Evolutionary conservation across 2,797 vertebrate genomes (phyloP).

Genomic region (Lepilemur septentrionalis): DNA sequence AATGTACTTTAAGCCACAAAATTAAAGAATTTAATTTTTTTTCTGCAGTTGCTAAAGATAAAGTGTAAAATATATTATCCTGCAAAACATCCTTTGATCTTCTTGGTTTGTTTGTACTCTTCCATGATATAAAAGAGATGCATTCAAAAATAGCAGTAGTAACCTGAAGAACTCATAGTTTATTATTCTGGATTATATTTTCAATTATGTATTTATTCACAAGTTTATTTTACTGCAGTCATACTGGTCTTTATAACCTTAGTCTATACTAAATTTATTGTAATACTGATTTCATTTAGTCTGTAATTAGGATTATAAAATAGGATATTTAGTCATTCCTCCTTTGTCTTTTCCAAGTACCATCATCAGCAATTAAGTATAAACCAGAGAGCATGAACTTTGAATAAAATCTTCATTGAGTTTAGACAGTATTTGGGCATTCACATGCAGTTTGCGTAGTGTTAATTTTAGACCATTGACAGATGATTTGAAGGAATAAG

Average conservation of each 20-base stretch:
- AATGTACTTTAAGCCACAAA: not conserved
- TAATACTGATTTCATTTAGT: slow-evolving; percentile 36
- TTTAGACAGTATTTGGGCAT: not conserved
- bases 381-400: slow-evolving; percentile 25
- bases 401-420: slow-evolving; percentile 4
- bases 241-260: slow-evolving; percentile 32
- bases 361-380: not conserved
- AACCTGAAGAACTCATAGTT: slow-evolving; percentile 15
- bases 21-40: not conserved
- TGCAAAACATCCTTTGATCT: not conserved
- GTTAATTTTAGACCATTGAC: slow-evolving; percentile 1
- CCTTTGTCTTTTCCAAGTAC: slow-evolving; percentile 23
- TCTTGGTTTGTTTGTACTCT: not conserved
- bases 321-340: slow-evolving; percentile 25
- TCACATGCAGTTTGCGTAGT: slow-evolving; percentile 13
- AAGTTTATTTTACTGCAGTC: slow-evolving; percentile 21
- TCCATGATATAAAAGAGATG: not conserved
- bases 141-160: not conserved
- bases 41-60: not conserved
- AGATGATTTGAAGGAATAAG: slow-evolving; percentile 46
- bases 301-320: slow-evolving; percentile 41
- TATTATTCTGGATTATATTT: slow-evolving; percentile 25
- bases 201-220: slow-evolving; percentile 14
- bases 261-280: slow-evolving; percentile 11
- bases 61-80: not conserved